A percentile compares a stretch with the other conserved stretches of the same genome.
Evolutionary conservation across 2,797 vertebrate species (phyloP).

Genomic region (Scomberomorus guttatus): DNA sequence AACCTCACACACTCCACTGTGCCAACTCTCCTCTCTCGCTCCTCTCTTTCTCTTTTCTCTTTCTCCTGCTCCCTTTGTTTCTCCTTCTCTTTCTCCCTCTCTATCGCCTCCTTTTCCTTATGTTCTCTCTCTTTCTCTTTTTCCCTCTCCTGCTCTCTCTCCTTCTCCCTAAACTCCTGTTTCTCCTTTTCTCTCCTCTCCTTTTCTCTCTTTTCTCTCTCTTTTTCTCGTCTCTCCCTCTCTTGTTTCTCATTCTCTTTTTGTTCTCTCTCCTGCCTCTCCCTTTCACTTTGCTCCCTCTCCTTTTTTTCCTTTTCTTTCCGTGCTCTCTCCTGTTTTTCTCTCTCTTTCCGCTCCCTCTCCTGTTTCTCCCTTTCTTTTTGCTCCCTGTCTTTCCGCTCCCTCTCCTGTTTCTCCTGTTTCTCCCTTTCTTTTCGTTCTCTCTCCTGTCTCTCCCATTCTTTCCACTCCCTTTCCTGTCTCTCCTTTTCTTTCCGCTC

Average conservation of each 20-base stretch:
- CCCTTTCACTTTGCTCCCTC: conserved; percentile 13
- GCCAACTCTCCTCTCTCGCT: conserved; percentile 63
- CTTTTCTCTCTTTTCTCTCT: conserved; percentile 12
- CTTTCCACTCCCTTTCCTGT: conserved; percentile 29
- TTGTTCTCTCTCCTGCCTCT: conserved; percentile 12
- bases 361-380: conserved; percentile 12
- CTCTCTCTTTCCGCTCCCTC: conserved; percentile 16
- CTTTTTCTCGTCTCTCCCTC: conserved; percentile 26
- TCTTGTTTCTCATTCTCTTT: conserved; percentile 23
- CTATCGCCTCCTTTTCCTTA: conserved; percentile 52
- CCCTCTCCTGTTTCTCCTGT: conserved; percentile 47
- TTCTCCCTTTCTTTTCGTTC: conserved; percentile 41
- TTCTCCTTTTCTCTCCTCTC: conserved; percentile 20
- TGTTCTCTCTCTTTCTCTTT: conserved; percentile 57
- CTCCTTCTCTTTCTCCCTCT: conserved; percentile 54
- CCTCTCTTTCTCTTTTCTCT: conserved; percentile 47
- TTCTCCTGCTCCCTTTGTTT: conserved; percentile 25
- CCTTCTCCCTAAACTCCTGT: neutral
- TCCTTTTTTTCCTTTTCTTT: conserved; percentile 39
- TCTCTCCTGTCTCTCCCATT: conserved; percentile 58
- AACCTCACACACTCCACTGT: conserved; percentile 47
- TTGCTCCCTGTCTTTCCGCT: conserved; percentile 7
- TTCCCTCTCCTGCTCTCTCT: conserved; percentile 26
- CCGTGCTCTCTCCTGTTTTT: conserved; percentile 50
- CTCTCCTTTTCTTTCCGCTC: conserved; percentile 10